Conservation (phyloP, 2,797 vertebrate genomes). For the Cuniculus paca region DNA sequence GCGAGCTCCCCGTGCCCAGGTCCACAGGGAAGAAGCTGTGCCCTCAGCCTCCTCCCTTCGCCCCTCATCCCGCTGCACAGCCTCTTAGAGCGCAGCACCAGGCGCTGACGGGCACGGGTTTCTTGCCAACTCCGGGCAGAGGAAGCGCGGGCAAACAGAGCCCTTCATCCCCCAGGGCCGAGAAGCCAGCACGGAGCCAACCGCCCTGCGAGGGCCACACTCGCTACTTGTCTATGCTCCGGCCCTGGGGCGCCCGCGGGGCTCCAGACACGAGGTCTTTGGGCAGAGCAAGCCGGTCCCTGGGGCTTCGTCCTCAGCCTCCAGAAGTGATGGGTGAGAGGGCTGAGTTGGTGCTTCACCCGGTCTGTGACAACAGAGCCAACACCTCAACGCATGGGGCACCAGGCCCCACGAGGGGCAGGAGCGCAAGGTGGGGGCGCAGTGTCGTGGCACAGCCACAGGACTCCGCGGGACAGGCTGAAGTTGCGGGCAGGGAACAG, state of each 20-base stretch:
- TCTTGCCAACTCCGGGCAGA: slow-evolving; percentile 45
- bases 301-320: too few relatives aligned
- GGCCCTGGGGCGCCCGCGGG: not conserved
- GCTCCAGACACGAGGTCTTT: not conserved
- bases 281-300: not conserved
- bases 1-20: too few relatives aligned
- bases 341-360: not conserved
- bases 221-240: not conserved
- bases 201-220: not conserved
- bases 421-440: not conserved
- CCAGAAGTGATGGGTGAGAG: not conserved
- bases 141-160: slow-evolving; percentile 69
- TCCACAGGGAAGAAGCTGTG: too few relatives aligned
- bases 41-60: not conserved
- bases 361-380: rapidly evolving
- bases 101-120: slow-evolving; percentile 63
- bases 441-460: not conserved
- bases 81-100: slow-evolving; percentile 37
- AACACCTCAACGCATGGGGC: too few relatives aligned
- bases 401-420: not conserved
- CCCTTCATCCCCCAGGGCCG: not conserved
- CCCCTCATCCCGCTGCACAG: slow-evolving; percentile 52
- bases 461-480: too few relatives aligned
- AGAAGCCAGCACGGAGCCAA: slow-evolving; percentile 6
- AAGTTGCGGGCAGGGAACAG: not conserved